Conservation (phyloP, 2,797 vertebrate species). For the Scleropages formosus region DNA sequence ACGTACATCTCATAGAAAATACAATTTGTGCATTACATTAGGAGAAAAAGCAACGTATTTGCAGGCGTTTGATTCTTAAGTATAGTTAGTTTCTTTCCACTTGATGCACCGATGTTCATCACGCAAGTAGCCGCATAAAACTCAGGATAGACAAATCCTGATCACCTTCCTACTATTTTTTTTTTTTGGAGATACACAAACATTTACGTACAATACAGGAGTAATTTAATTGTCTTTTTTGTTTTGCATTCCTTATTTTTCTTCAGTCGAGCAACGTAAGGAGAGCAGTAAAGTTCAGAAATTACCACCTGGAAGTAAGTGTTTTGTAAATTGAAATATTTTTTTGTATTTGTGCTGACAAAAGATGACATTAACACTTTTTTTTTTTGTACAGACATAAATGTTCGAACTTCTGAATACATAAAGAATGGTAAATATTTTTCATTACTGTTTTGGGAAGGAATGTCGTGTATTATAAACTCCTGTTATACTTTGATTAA, state of each 20-base stretch:
- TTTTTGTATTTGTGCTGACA: background rate
- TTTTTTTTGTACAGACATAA: background rate
- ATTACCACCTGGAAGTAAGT: background rate
- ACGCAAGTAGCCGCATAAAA: too few relatives aligned
- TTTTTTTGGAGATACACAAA: too few relatives aligned
- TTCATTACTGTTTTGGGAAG: background rate
- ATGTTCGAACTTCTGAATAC: background rate
- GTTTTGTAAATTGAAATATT: background rate
- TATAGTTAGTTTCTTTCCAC: background rate
- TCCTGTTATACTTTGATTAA: background rate
- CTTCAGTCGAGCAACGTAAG: background rate
- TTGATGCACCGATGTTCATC: too few relatives aligned
- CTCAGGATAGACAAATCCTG: too few relatives aligned
- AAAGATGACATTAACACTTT: background rate
- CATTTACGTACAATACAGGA: too few relatives aligned
- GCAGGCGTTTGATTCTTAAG: too few relatives aligned
- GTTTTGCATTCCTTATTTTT: too few relatives aligned
- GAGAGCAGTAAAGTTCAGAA: background rate
- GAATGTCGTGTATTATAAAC: too few relatives aligned
- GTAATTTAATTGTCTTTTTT: slow-evolving; percentile 3
- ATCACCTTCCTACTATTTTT: too few relatives aligned
- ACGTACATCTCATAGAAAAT: too few relatives aligned
- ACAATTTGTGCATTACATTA: too few relatives aligned
- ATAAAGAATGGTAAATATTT: background rate
- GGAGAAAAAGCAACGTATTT: too few relatives aligned